Base-by-base conservation (phyloP, 2,113 vertebrate genomes). In the Halcyon malimbica region DNA sequence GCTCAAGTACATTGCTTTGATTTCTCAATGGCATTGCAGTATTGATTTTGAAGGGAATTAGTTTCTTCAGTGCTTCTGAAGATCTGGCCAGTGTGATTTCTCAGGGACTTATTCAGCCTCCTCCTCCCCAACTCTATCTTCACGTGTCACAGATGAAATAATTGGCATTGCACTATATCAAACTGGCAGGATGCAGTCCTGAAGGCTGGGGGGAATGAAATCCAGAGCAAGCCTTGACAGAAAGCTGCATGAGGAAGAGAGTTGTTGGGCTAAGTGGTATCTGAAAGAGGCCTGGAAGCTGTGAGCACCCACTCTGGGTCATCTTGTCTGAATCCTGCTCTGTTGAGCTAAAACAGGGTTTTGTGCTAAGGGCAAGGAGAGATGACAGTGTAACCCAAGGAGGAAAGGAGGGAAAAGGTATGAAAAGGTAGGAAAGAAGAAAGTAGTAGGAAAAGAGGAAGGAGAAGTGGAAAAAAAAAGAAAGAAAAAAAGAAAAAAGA, bases 1-100 rank as follows among this genome's bases (percentile, higher is more conserved):
- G 0, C 70, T 91, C 70, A 57, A 89, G 77, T 87, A 65, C 84
- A 60, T 76, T 65, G 89, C 81, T 96, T 96, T 96, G 95, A 97
- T 96, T 95, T 95, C 94, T 96, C 95, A 89, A 44, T 15, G 92
- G 96, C 90, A 96, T 90, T 95, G 78, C 74, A 59, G 82, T 96
- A 97, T 96, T 94, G 94, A 96, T 97, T 97, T 96, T 91, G 92
- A 94, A 96, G 87, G 89, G 93, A 97, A 97, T 97, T 96, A 90
- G 78, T 94, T 96, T 96, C 92, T 95, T 95, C 70, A 83, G 84
- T 85, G 84, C 78, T 95, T 83, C 87, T 93, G 93, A 93, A 93
- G 87, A 93, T 95, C 71, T 93, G 78, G 75, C 70, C 44, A 79
- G 57, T 82, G 67, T 65, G 73, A 93, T 95, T 96, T 96, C 90